Conservation (phyloP, 2,113 vertebrate species). For the Rhea pennata region DNA sequence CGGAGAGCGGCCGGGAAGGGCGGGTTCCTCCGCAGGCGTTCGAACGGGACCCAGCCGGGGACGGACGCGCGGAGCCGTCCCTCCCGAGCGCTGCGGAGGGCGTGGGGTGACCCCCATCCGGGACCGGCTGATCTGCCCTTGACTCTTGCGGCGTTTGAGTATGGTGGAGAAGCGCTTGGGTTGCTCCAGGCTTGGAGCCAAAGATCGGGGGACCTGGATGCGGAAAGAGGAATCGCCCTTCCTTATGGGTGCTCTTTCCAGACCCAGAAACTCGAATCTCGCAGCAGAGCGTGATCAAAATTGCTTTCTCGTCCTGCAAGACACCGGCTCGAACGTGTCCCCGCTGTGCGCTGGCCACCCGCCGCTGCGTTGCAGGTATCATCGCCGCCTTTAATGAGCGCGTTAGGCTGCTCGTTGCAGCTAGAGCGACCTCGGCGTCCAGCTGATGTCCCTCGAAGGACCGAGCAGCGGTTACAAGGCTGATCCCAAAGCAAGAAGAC, state of each 20-base stretch:
- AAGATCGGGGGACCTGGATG: neutral
- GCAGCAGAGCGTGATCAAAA: neutral
- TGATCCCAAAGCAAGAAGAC: fast-evolving
- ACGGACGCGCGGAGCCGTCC: neutral
- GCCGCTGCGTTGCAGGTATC: neutral
- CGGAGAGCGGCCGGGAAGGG: no score
- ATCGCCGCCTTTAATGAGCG: fast-evolving
- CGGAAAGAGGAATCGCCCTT: neutral
- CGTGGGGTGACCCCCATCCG: neutral
- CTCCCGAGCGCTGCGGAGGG: neutral
- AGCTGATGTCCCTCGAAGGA: fast-evolving
- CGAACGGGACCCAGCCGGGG: fast-evolving
- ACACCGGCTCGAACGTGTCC: neutral
- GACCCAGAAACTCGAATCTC: neutral
- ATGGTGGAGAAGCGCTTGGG: neutral
- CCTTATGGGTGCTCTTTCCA: fast-evolving
- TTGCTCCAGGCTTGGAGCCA: neutral
- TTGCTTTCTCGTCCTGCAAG: neutral
- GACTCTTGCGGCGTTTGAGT: fast-evolving
- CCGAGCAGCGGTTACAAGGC: fast-evolving
- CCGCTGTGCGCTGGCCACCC: fast-evolving
- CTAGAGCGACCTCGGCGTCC: neutral
- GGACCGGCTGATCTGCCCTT: no score
- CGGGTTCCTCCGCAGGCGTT: fast-evolving
- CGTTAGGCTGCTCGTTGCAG: neutral